Base-by-base conservation (phyloP, 2,113 vertebrate genomes). In the Penelope pileata region DNA sequence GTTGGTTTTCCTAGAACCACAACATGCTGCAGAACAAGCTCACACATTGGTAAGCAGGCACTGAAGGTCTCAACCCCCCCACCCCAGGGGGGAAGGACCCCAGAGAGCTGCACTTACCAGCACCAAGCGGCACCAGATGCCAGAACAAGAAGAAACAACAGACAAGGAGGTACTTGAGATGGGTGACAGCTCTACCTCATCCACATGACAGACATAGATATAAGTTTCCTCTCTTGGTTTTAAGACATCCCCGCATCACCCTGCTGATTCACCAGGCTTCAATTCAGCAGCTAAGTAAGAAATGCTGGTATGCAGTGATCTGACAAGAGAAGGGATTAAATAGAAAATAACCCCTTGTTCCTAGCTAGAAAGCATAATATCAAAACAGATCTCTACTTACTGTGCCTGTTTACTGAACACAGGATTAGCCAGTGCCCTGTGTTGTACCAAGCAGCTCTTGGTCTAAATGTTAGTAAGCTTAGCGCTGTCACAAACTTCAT, bases 401-500 rank as follows among this genome's bases (percentile, higher is more conserved):
- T 83, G 43, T 56, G 11, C 47, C 47, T 54, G 40, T 81, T 90
- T 76, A 45, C 69, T 36, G 51, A 86, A 21, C 48, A 29, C 29
- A 72, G 38, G 38, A 72, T n/a, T 43, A 32, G 40, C 42, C 13
- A 0, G n/a, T 30, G 30, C 36, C 26, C 64, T 14, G 1, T 4
- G n/a, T 47, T 56, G 83, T 43, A 56, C 40, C 60, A 82, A 86
- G 70, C 30, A 78, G 60, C 23, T 34, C 63, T 67, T 62, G 67
- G 30, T 56, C 66, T 53, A 75, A 66, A 83, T 34, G 83, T 91
- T 27, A 51, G 67, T 58, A 60, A 97, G 81, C 76, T 56, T n/a
- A 92, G 38, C 27, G 38, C 58, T 87, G 85, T 68, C 91, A 93
- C 83, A 94, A 95, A 92, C 68, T 93, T 80, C 83, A 93, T 93